A percentile compares a stretch with the other conserved stretches of the same genome.
Evolutionary conservation across 2,797 vertebrate genomes (phyloP).

Genomic region (Trachurus trachurus): DNA sequence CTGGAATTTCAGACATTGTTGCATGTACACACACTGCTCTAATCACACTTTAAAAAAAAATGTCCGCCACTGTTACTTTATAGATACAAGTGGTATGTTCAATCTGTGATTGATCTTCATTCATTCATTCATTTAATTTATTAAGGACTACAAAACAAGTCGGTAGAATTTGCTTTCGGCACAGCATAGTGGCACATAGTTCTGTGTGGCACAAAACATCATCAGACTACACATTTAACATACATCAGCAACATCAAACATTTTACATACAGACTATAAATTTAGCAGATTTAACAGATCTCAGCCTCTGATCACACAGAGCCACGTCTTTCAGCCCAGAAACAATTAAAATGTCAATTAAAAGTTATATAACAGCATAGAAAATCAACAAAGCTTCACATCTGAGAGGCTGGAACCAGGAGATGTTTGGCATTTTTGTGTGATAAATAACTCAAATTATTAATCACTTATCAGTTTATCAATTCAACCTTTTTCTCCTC

Average conservation of each 20-base stretch:
- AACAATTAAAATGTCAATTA: not conserved
- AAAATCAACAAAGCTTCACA: not conserved
- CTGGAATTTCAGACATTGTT: not conserved
- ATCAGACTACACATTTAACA: no score
- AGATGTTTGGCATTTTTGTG: not conserved
- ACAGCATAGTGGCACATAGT: no score
- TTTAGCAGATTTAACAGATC: no score
- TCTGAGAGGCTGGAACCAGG: not conserved
- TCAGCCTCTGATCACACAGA: no score
- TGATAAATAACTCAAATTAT: not conserved
- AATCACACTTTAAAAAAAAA: not conserved
- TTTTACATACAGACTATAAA: no score
- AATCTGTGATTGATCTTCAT: no score
- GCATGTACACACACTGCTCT: not conserved
- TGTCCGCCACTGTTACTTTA: not conserved
- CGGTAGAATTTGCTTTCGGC: no score
- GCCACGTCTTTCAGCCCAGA: not conserved
- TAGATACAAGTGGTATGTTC: not conserved
- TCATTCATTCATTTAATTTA: no score
- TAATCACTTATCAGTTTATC: not conserved
- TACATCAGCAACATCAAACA: no score
- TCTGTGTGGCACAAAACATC: no score
- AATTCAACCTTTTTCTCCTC: not conserved
- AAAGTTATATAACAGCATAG: not conserved
- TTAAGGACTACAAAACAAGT: no score